Conservation (phyloP, 2,888 invertebrate genomes). For the Brachycybe producta region DNA sequence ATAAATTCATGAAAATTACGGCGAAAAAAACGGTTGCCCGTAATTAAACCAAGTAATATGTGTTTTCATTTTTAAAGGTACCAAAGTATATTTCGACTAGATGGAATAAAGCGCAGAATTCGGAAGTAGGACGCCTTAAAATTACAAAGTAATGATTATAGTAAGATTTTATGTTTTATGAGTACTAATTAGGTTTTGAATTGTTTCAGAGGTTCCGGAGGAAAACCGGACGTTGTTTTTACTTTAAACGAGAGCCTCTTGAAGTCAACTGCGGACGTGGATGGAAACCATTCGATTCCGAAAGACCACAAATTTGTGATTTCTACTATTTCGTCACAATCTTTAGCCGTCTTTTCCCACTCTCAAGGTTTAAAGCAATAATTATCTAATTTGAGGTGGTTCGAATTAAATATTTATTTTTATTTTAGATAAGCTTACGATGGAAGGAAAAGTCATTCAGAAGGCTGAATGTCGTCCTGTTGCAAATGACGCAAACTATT, state of each 20-base stretch:
- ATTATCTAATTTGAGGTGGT: slow-evolving; percentile 33
- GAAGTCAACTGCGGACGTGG: slow-evolving; percentile 54
- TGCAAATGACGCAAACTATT: slow-evolving; percentile 67
- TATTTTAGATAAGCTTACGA: slow-evolving; percentile 40
- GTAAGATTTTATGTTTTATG: background rate
- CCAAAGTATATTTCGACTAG: slow-evolving; percentile 91
- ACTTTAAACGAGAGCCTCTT: slow-evolving; percentile 67
- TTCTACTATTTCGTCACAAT: slow-evolving; percentile 79
- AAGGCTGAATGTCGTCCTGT: slow-evolving; percentile 85
- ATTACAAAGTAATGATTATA: slow-evolving; percentile 42
- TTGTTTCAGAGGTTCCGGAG: slow-evolving; percentile 40
- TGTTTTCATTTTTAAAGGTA: slow-evolving; percentile 35
- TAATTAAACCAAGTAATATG: background rate
- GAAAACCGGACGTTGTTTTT: slow-evolving; percentile 78
- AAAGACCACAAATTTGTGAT: slow-evolving; percentile 85
- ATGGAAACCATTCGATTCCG: slow-evolving; percentile 62
- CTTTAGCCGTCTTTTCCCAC: slow-evolving; percentile 84
- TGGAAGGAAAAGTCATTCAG: slow-evolving; percentile 93
- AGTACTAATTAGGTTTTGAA: slow-evolving; percentile 6
- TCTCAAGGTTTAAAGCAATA: slow-evolving; percentile 43
- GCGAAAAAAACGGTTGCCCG: background rate
- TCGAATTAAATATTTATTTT: slow-evolving; percentile 8
- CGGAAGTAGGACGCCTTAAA: slow-evolving; percentile 84
- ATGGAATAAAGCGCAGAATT: slow-evolving; percentile 85
- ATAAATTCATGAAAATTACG: no score